Percentiles rank a stretch among this genome's conserved stretches.
phyloP scores from a whole-genome alignment of 2,113 vertebrate species.

The Pteronura brasiliensis region DNA sequence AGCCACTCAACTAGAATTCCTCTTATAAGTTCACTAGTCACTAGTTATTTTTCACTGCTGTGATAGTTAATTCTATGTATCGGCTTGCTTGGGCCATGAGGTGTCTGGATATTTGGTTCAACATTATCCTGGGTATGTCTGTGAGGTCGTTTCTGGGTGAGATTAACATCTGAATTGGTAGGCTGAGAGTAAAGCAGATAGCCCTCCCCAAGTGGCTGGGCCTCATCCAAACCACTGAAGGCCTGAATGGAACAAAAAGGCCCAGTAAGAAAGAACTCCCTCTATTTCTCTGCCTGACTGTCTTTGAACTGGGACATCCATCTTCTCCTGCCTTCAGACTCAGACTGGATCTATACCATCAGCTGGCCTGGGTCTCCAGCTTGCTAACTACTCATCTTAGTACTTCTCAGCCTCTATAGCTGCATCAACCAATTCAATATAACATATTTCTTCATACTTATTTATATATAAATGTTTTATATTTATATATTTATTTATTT shows the following conservation, averaged over 20 bases:
- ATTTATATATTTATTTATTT: not conserved
- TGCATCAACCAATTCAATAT: not conserved
- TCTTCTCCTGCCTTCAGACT: not conserved
- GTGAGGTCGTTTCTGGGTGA: not conserved
- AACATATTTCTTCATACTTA: not conserved
- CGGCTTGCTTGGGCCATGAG: not conserved
- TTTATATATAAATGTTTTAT: not conserved
- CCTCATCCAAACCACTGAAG: not conserved
- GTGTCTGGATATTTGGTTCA: not conserved
- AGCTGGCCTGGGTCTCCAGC: not conserved
- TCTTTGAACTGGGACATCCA: not conserved
- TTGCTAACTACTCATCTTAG: not conserved
- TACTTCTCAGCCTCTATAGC: not conserved
- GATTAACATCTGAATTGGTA: not conserved
- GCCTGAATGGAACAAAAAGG: not conserved
- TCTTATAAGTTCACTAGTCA: not conserved
- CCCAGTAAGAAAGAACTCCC: not conserved
- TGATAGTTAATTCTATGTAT: not conserved
- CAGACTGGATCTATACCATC: not conserved
- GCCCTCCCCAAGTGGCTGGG: not conserved
- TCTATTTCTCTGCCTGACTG: not conserved
- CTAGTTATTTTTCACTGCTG: not conserved
- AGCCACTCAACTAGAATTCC: not conserved
- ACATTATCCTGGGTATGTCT: not conserved
- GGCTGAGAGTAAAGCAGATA: not conserved